Evolutionary conservation across 2,888 invertebrate species (phyloP).

Genomic region (Malacosoma neustria): DNA sequence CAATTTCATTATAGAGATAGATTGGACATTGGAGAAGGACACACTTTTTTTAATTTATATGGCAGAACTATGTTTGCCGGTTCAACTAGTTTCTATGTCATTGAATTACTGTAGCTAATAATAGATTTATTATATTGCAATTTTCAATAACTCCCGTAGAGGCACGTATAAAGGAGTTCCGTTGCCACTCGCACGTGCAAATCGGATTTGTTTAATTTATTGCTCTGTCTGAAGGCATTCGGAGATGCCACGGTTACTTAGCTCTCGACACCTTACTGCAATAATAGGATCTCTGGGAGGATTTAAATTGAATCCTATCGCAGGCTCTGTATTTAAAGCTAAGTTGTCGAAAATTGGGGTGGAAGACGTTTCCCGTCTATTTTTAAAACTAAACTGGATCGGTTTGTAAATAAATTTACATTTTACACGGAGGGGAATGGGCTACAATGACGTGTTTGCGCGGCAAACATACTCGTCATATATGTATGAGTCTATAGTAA

Average conservation of each 20-base stretch:
- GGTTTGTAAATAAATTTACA: conserved; percentile 1
- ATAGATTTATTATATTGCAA: no score
- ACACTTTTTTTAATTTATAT: no score
- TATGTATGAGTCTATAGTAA: not conserved
- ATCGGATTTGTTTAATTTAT: conserved; percentile 73
- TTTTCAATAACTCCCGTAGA: conserved; percentile 1
- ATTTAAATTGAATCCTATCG: conserved; percentile 57
- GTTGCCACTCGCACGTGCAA: conserved; percentile 55
- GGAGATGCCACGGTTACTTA: conserved; percentile 61
- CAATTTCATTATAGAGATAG: no score
- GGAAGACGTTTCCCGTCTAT: conserved; percentile 13
- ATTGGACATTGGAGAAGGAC: no score
- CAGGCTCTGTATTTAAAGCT: conserved; percentile 33
- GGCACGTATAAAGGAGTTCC: conserved; percentile 23
- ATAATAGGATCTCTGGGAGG: conserved; percentile 64
- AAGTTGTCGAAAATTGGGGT: conserved; percentile 18
- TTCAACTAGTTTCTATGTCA: no score
- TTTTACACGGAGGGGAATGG: not conserved
- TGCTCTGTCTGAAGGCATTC: conserved; percentile 47
- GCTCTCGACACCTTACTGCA: conserved; percentile 59
- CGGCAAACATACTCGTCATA: conserved; percentile 8
- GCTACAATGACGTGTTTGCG: conserved; percentile 4
- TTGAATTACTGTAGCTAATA: no score
- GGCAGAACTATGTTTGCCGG: no score
- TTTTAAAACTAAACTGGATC: not conserved